Conservation (phyloP, 2,797 vertebrate genomes). For the Columba guinea region DNA sequence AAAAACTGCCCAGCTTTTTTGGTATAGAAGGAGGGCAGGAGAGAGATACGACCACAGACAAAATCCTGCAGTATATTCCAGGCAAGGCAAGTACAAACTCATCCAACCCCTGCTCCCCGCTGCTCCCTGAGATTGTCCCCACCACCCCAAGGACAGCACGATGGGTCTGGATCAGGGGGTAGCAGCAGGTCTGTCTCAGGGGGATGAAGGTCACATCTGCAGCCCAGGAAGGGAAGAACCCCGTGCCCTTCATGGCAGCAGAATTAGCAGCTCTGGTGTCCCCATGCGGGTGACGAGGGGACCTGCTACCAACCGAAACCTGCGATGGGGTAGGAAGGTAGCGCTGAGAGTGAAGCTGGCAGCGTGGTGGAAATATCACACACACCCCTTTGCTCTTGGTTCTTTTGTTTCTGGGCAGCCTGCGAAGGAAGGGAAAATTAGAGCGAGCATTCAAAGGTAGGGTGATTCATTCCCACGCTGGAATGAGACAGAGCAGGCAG, state of each 20-base stretch:
- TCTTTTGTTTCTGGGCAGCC: neutral
- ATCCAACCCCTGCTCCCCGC: neutral
- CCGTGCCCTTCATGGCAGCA: neutral
- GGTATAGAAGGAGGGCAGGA: conserved; percentile 64
- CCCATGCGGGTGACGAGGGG: neutral
- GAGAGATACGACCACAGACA: conserved; percentile 68
- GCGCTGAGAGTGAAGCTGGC: neutral
- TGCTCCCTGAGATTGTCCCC: neutral
- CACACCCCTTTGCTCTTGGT: neutral
- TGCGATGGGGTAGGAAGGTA: neutral
- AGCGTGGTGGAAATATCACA: neutral
- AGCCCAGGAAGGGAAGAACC: neutral
- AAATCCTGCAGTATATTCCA: conserved; percentile 78
- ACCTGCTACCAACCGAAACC: neutral
- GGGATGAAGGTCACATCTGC: neutral
- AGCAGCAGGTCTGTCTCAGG: neutral
- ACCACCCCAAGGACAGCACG: neutral
- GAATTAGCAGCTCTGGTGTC: neutral
- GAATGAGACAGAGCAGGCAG: conserved; percentile 1
- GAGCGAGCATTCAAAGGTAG: neutral
- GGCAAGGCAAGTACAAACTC: conserved; percentile 73
- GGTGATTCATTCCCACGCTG: conserved; percentile 52
- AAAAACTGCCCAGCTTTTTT: conserved; percentile 73
- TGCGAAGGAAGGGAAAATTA: neutral
- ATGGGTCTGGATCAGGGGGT: neutral